These are phyloP conservation scores for Luperina nickerlii DNA, from an alignment of 2,888 invertebrate species.

Conservation along the genomic window DNA sequence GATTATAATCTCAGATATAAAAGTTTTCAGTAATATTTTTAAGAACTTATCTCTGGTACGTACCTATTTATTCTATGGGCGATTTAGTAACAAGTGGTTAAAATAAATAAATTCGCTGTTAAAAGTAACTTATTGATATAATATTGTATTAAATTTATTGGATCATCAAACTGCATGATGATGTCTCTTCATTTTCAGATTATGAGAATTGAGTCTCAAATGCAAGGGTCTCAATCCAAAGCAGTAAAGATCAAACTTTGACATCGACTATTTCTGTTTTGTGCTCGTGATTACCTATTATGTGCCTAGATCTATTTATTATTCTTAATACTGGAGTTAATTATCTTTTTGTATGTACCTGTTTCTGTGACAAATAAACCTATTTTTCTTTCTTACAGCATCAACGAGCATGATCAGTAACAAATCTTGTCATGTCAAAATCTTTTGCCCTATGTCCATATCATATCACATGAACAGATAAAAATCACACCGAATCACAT, in stretches of 20 bases:
- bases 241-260: background rate
- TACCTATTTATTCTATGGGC: conserved; percentile 56
- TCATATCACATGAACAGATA: conserved; percentile 13
- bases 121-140: conserved; percentile 17
- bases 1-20: conserved; percentile 81
- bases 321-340: too few species aligned
- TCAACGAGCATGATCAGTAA: background rate
- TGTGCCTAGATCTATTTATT: too few species aligned
- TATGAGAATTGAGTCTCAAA: background rate
- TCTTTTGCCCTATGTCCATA: background rate
- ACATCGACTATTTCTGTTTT: too few species aligned
- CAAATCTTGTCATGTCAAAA: background rate
- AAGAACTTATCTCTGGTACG: conserved; percentile 49
- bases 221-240: background rate
- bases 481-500: conserved; percentile 20
- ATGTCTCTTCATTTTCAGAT: background rate
- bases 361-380: too few species aligned
- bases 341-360: too few species aligned
- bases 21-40: conserved; percentile 55
- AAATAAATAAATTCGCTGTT: conserved; percentile 45
- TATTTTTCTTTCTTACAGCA: background rate
- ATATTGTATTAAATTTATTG: background rate
- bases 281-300: too few species aligned
- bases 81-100: conserved; percentile 10
- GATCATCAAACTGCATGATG: background rate